Base-by-base conservation (phyloP, 1,140 invertebrate genomes). In the Rhynchophorus ferrugineus region DNA sequence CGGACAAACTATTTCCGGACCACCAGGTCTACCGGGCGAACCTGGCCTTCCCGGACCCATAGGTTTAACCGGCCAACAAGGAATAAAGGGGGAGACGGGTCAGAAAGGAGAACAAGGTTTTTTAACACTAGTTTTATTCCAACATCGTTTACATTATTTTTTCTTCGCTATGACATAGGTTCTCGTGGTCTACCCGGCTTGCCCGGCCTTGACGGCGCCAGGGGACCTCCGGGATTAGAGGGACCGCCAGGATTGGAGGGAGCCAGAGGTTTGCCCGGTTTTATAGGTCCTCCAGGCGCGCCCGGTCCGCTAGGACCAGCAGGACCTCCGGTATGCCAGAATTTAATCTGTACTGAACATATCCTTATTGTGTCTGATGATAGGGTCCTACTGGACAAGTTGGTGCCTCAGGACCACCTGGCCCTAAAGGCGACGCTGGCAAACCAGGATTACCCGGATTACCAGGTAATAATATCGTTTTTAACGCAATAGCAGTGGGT, bases 321-420 rank as follows among this genome's bases (percentile, higher is more conserved):
- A 16, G 71, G 70, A 16, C 49, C 61, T n/a, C 64, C 66, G 42
- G 71, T 71, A 18, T 21, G 58, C 55, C 33, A 36, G 68, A 17
- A 33, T 57, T 54, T 19, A 64, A 50, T 22, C 19, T 73, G 74
- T 48, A 56, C 50, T 21, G 49, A n/a, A n/a, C n/a, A n/a, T n/a
- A n/a, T n/a, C n/a, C n/a, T n/a, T n/a, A n/a, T n/a, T n/a, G n/a
- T n/a, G n/a, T n/a, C n/a, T n/a, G n/a, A n/a, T n/a, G n/a, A n/a
- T 29, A 29, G 18, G 80, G 80, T 9, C 21, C 19, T 3, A 22
- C 47, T 7, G 68, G 76, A 18, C 14, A 45, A 20, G 48, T 61
- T 19, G 71, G 87, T 33, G 73, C 75, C 2, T 69, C 76, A 6
- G 85, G 86, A 7, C 76, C 79, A 65, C 66, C 70, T 18, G 86